Evolutionary conservation across 2,888 invertebrate species (phyloP), one percentile per base, ranked within the genome.

Genomic region (Ophion ellenae): DNA sequence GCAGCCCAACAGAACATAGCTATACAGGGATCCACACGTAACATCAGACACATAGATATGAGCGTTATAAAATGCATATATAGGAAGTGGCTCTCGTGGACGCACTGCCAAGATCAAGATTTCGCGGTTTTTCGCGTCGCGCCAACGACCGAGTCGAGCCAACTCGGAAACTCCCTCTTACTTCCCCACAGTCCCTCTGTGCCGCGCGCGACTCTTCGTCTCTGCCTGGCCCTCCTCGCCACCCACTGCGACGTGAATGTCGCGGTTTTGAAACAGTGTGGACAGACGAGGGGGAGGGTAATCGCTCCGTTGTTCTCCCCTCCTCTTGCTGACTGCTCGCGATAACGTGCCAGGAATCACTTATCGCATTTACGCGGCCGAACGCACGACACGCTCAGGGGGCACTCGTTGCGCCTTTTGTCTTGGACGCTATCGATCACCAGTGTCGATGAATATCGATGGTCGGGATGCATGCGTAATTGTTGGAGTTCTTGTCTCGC

Each of bases 81-180:
- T 32, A 73, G 28, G 17, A n/a, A 24, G 32, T 53, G 24, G 17
- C 57, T 88, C 89, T 88, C 87, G 86, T 78, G 79, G 81, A 80
- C 86, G 87, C 81, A 88, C 88, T 91, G 91, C 90, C 90, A 90
- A 91, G 90, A 90, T 89, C 90, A 88, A 90, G 88, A 90, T 90
- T 87, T 83, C 86, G 88, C 87, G 83, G 87, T 84, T 89, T 83
- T 74, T 74, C 71, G 71, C 83, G 83, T 80, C 82, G 83, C 81
- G 83, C 80, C 80, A 78, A 80, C 83, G 61, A 74, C 81, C 77
- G 73, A 14, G 71, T 17, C 71, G 24, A 67, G 79, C 79, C 79
- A 79, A 79, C 79, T 79, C 70, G 70, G 70, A 36, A 67, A 67
- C 53, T 67, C 53, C 20, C 61, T 66, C 63, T 71, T 61, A 45